Evolutionary conservation across 2,797 vertebrate species (phyloP).

Genomic region (Pogonophryne albipinna): DNA sequence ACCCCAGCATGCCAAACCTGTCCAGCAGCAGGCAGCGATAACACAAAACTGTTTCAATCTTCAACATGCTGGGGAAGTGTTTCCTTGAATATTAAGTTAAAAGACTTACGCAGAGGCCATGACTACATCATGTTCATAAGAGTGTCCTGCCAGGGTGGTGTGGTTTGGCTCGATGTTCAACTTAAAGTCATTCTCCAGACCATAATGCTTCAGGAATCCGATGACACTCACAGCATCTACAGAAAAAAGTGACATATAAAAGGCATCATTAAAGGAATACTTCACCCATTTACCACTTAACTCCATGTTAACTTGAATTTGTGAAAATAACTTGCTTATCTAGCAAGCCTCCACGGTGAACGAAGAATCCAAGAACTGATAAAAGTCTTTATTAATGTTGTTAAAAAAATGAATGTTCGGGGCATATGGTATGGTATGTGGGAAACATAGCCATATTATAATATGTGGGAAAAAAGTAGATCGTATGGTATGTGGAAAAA

Average conservation of each 20-base stretch:
- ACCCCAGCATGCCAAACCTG: slow-evolving; percentile 83
- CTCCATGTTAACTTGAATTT: no score
- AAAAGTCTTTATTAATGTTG: no score
- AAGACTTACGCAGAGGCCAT: slow-evolving; percentile 75
- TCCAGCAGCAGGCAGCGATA: slow-evolving; percentile 3
- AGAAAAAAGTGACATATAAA: not conserved
- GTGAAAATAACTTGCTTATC: no score
- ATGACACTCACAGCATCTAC: slow-evolving; percentile 81
- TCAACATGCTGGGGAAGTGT: not conserved
- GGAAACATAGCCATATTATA: no score
- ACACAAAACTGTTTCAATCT: not conserved
- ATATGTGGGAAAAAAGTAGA: no score
- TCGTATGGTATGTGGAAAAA: no score
- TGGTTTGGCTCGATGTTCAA: slow-evolving; percentile 84
- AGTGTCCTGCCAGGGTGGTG: slow-evolving; percentile 83
- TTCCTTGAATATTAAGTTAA: not conserved
- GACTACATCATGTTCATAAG: slow-evolving; percentile 79
- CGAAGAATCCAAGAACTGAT: no score
- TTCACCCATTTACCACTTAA: no score
- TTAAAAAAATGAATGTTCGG: no score
- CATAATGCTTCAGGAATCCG: slow-evolving; percentile 80
- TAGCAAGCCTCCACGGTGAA: no score
- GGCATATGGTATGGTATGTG: no score
- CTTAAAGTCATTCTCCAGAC: slow-evolving; percentile 79
- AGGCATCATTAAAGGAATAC: not conserved